phyloP scores from a whole-genome alignment of 2,888 invertebrate genomes.

The Zaprionus obscuricornis region DNA sequence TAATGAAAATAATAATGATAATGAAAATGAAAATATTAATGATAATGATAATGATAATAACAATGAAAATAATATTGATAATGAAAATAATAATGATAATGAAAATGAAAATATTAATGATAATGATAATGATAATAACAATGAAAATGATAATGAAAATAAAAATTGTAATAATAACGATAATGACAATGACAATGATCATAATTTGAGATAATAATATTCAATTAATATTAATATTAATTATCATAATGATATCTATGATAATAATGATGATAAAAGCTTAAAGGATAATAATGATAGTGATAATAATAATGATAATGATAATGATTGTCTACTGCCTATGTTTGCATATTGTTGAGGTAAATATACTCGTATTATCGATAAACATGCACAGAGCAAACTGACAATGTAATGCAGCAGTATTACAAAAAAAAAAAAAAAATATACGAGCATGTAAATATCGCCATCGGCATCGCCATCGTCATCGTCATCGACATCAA shows the following conservation, averaged over 20 bases:
- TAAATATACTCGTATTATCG: conserved; percentile 47
- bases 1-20: background rate
- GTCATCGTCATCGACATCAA: no score
- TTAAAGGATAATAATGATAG: background rate
- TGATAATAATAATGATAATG: conserved; percentile 15
- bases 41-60: background rate
- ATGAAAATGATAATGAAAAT: conserved; percentile 30
- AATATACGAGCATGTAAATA: background rate
- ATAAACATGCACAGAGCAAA: conserved; percentile 68
- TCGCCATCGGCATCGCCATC: no score
- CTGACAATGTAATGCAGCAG: conserved; percentile 32
- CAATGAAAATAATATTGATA: conserved; percentile 32
- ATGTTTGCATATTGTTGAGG: conserved; percentile 32
- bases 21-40: conserved; percentile 32
- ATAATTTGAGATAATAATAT: conserved; percentile 7
- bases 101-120: conserved; percentile 31
- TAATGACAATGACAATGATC: no score
- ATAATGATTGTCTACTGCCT: conserved; percentile 32
- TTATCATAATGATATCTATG: background rate
- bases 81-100: background rate
- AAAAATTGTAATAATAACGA: background rate
- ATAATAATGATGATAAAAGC: conserved; percentile 29
- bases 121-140: background rate
- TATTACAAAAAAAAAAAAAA: conserved; percentile 6
- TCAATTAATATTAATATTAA: conserved; percentile 31